Conservation (phyloP, 2,888 invertebrate species). For the Leptinotarsa rubiginosa region DNA sequence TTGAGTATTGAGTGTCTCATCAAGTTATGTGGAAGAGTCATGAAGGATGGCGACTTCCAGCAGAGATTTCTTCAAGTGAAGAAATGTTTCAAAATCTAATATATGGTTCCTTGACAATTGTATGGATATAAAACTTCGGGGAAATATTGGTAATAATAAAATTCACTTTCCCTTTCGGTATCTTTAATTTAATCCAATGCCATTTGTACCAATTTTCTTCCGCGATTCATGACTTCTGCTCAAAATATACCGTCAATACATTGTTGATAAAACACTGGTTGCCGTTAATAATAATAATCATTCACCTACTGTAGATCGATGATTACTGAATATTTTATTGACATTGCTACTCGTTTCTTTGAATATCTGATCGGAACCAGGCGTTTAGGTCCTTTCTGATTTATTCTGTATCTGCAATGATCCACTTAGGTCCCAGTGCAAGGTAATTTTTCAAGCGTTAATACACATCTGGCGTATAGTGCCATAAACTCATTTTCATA, state of each 20-base stretch:
- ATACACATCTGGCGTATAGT: conserved; percentile 1
- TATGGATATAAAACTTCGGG: conserved; percentile 16
- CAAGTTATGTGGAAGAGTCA: conserved; percentile 13
- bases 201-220: conserved; percentile 2
- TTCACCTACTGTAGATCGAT: neutral
- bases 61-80: neutral
- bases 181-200: conserved; percentile 8
- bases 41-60: conserved; percentile 13
- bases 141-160: conserved; percentile 25
- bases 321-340: neutral
- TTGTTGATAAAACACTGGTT: neutral
- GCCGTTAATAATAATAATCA: neutral
- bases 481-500: conserved; percentile 3
- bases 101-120: conserved; percentile 1
- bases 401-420: conserved; percentile 6
- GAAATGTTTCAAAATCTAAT: neutral
- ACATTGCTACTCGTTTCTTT: neutral
- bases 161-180: conserved; percentile 16
- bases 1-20: conserved; percentile 4
- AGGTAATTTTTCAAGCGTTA: conserved; percentile 5
- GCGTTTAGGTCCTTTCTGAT: conserved; percentile 4
- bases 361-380: conserved; percentile 1
- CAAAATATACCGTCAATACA: conserved; percentile 7
- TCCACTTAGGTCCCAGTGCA: conserved; percentile 10
- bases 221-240: conserved; percentile 2